Conservation (phyloP, 23 tunicate genomes). For the Diplosoma virens region DNA sequence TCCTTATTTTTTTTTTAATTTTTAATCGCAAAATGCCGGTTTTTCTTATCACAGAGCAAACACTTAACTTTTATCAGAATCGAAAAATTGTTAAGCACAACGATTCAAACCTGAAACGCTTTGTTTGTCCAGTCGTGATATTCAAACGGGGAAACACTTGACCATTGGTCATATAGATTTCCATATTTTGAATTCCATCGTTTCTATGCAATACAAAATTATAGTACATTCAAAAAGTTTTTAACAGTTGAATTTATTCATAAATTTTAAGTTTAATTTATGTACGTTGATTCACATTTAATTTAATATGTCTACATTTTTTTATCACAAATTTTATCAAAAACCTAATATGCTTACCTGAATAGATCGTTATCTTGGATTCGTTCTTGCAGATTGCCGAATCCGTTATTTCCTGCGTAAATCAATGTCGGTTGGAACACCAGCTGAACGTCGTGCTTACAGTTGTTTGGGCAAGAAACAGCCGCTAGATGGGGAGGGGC, state of each 20-base stretch:
- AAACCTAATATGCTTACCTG: constrained; percentile 17
- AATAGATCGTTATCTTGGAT: constrained; percentile 49
- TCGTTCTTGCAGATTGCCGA: constrained; percentile 37
- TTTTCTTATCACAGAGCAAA: too few relatives aligned
- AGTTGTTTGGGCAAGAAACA: constrained; percentile 71
- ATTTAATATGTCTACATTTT: not conserved
- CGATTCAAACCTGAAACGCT: constrained; percentile 69
- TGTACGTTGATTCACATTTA: too few relatives aligned
- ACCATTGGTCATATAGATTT: constrained; percentile 68
- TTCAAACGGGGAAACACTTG: constrained; percentile 47
- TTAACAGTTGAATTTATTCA: too few relatives aligned
- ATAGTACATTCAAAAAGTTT: too few relatives aligned
- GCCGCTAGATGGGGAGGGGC: constrained; percentile 32
- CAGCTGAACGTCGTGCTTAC: constrained; percentile 59
- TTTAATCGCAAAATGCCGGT: too few relatives aligned
- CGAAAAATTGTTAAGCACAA: not conserved
- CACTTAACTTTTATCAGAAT: not conserved
- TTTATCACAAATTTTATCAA: not conserved
- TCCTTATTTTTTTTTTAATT: too few relatives aligned
- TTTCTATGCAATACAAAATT: too few relatives aligned
- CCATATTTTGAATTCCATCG: too few relatives aligned
- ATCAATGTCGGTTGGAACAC: constrained; percentile 67
- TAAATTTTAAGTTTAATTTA: not conserved
- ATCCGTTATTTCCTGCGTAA: constrained; percentile 69
- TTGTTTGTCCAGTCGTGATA: constrained; percentile 51